A percentile compares a stretch with the other conserved stretches of the same genome.
Conservation (phyloP, 2,888 invertebrate species). For the Ischnus inquisitorius region DNA sequence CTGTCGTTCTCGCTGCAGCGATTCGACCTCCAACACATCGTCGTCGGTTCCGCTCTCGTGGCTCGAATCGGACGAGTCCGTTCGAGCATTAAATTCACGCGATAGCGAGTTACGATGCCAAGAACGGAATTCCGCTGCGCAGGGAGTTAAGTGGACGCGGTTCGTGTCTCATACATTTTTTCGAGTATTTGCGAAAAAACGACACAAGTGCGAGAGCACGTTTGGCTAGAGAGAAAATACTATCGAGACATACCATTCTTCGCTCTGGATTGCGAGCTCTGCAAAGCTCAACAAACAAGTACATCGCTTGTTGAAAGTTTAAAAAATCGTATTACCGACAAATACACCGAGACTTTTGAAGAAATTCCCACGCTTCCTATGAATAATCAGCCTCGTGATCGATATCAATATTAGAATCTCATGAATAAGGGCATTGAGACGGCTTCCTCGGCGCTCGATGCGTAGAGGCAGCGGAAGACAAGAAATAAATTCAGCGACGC, state of each 20-base stretch:
- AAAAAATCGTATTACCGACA: not conserved
- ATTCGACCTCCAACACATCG: not conserved
- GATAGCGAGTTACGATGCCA: constrained; percentile 1
- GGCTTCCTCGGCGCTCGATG: not conserved
- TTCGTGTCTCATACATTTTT: not conserved
- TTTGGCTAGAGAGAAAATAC: not conserved
- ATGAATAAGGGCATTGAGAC: constrained; percentile 5
- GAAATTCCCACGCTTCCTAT: not conserved
- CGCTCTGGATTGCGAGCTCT: not conserved
- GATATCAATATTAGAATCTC: not conserved
- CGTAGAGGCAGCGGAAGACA: not conserved
- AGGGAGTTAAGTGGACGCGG: not conserved
- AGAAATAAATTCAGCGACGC: not conserved
- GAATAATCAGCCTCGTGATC: not conserved
- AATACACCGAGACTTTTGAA: not conserved
- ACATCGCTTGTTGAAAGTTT: not conserved
- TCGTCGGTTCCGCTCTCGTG: constrained; percentile 9
- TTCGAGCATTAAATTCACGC: not conserved
- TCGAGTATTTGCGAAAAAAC: not conserved
- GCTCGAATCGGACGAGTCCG: constrained; percentile 2
- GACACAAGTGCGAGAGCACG: not conserved
- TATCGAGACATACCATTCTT: not conserved
- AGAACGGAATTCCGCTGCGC: not conserved
- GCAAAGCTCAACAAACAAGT: not conserved
- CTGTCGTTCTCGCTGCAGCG: not conserved